A percentile compares a stretch with the other conserved stretches of the same genome.
Conservation (phyloP, 1,140 invertebrate species). For the Aphelinus certus region DNA sequence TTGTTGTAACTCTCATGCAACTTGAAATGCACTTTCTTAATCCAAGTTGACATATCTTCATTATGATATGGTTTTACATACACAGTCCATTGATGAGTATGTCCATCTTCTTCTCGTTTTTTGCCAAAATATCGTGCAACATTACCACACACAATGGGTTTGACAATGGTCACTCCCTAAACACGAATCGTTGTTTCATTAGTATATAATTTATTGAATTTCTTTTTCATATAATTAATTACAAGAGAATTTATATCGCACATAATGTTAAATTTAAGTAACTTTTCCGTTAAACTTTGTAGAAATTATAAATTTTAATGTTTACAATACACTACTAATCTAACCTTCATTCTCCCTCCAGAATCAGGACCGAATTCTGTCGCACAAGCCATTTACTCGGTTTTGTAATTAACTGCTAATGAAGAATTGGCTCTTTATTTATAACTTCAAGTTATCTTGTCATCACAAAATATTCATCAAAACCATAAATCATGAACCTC, state of each 20-base stretch:
- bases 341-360: slow-evolving; percentile 79
- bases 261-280: too few relatives aligned
- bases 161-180: slow-evolving; percentile 90
- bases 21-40: slow-evolving; percentile 98
- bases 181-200: neutral
- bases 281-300: too few relatives aligned
- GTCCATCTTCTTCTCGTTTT: slow-evolving; percentile 98
- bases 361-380: slow-evolving; percentile 85
- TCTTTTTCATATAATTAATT: neutral
- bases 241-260: too few relatives aligned
- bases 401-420: too few relatives aligned
- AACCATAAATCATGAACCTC: too few relatives aligned
- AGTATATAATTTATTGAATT: neutral
- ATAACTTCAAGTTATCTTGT: too few relatives aligned
- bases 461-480: too few relatives aligned
- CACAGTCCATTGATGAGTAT: slow-evolving; percentile 99
- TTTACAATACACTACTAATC: neutral
- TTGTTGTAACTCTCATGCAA: slow-evolving; percentile 97
- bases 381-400: slow-evolving; percentile 69
- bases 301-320: slow-evolving; percentile 1
- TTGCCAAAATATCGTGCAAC: slow-evolving; percentile 95
- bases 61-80: slow-evolving; percentile 95
- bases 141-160: slow-evolving; percentile 98
- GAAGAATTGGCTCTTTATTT: too few relatives aligned
- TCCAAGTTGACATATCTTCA: slow-evolving; percentile 93